phyloP scores from a whole-genome alignment of 2,113 vertebrate species.

The Elgaria multicarinata region DNA sequence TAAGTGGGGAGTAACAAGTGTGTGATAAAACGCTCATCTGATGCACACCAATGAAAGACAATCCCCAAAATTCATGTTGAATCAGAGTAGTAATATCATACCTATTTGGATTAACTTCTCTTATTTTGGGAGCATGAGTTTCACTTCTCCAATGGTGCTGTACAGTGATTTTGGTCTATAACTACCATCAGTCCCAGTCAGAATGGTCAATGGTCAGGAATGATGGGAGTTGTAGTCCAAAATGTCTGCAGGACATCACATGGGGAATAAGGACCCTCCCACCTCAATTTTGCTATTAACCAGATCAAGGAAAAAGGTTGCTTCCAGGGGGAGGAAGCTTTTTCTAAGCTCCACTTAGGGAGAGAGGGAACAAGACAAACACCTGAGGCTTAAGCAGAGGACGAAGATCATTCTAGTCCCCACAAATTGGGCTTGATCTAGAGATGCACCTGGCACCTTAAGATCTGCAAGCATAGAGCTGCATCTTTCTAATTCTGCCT shows the following conservation, averaged over 20 bases:
- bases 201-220: too few relatives aligned
- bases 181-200: too few relatives aligned
- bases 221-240: too few relatives aligned
- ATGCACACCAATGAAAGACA: background rate
- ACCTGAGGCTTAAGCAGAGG: background rate
- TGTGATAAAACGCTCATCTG: too few relatives aligned
- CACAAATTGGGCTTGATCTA: background rate
- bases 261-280: background rate
- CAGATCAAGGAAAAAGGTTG: background rate
- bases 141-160: background rate
- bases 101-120: background rate
- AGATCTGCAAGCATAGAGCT: background rate
- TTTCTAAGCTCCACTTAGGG: background rate
- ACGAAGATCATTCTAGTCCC: background rate
- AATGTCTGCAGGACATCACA: too few relatives aligned
- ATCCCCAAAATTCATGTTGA: background rate
- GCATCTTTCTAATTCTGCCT: background rate
- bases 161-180: too few relatives aligned
- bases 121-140: background rate
- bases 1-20: too few relatives aligned
- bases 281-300: background rate
- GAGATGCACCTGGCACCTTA: background rate
- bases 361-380: background rate
- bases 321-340: background rate
- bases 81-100: background rate